A percentile compares a stretch with the other conserved stretches of the same genome.
These are phyloP conservation scores for Neopipo cinnamomea DNA, from an alignment of 2,113 vertebrate genomes.

Conservation along the genomic window DNA sequence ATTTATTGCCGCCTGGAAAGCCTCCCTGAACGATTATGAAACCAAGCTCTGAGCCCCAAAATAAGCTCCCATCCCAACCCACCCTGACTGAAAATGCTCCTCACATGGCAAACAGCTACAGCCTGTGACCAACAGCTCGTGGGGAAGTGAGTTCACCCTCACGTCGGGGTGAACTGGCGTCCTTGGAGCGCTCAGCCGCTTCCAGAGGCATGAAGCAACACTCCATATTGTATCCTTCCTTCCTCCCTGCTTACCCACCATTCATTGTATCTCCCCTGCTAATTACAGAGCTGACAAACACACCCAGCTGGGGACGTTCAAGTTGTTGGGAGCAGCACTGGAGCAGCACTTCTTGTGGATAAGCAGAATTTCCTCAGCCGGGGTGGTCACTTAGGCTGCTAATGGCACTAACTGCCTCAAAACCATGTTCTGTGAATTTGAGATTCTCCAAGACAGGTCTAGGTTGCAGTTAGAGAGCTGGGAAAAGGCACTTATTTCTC, in stretches of 20 bases:
- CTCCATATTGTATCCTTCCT: not conserved
- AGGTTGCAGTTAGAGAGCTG: not conserved
- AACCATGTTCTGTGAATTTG: not conserved
- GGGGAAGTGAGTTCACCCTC: not conserved
- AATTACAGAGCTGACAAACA: constrained; percentile 16
- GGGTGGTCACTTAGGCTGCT: not conserved
- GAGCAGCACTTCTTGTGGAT: not conserved
- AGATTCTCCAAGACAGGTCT: not conserved
- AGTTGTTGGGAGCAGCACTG: not conserved
- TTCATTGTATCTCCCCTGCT: not conserved
- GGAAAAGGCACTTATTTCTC: not conserved
- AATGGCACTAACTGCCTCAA: not conserved
- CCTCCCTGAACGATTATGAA: constrained; percentile 37
- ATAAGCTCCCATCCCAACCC: constrained; percentile 31
- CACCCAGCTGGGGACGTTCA: not conserved
- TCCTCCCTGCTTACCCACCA: not conserved
- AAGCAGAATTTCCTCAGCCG: not conserved
- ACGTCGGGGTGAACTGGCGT: not conserved
- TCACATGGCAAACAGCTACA: not conserved
- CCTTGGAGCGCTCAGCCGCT: not conserved
- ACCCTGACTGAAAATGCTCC: not conserved
- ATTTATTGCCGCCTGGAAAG: constrained; percentile 49
- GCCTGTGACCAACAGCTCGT: not conserved
- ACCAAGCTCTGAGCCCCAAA: constrained; percentile 46
- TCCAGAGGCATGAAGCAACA: not conserved